Percentiles rank a stretch among this genome's conserved stretches.
Conservation (phyloP, 2,113 vertebrate genomes). For the Leptocoma aspasia region DNA sequence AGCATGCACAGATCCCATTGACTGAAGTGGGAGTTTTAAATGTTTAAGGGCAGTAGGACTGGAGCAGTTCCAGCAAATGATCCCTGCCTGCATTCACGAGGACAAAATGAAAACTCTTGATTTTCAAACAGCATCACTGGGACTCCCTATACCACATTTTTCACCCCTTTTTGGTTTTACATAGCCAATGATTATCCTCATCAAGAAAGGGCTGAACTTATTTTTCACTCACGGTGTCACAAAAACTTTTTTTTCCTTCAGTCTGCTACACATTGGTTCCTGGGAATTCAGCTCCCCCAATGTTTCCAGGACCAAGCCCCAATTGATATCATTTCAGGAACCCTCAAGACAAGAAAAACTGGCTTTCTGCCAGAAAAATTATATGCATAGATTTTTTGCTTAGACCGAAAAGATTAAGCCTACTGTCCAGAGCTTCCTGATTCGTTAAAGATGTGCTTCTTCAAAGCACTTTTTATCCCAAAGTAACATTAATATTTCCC, state of each 20-base stretch:
- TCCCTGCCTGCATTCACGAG: neutral
- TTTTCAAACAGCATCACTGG: neutral
- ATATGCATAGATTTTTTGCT: neutral
- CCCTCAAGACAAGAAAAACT: neutral
- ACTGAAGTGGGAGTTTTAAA: neutral
- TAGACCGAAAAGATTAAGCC: neutral
- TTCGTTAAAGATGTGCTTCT: conserved; percentile 36
- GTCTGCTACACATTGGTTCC: neutral
- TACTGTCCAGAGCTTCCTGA: neutral
- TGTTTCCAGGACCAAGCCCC: neutral
- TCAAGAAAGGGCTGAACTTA: neutral
- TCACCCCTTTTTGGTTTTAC: neutral
- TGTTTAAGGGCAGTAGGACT: neutral
- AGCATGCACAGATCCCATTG: neutral
- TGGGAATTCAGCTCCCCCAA: neutral
- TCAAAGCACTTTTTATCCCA: neutral
- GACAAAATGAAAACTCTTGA: neutral
- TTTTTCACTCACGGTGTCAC: neutral
- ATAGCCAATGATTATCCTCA: neutral
- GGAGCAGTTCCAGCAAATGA: neutral
- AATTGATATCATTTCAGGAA: neutral
- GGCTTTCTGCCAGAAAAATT: neutral
- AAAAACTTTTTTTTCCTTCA: neutral
- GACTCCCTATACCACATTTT: neutral
- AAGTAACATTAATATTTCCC: neutral